These are phyloP conservation scores for Rhamphomyia laevipes DNA, from an alignment of 2,888 invertebrate species.

Conservation along the genomic window DNA sequence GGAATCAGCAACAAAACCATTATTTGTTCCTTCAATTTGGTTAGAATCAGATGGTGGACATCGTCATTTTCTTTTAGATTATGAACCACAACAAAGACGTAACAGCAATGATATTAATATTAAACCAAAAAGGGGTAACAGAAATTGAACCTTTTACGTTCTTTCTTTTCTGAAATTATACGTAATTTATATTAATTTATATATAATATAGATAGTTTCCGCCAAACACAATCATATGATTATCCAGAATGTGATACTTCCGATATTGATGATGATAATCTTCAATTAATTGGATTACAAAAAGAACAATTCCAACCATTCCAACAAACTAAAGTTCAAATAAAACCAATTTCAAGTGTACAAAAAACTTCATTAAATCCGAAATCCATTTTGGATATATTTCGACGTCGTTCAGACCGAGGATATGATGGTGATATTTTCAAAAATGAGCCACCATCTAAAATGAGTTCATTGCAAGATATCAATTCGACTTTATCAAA, in stretches of 20 bases:
- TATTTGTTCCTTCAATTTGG: conserved; percentile 56
- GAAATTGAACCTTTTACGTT: no score
- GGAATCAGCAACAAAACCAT: conserved; percentile 50
- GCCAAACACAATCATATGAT: no score
- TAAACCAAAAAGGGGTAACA: no score
- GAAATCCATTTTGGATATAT: no score
- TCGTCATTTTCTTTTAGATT: conserved; percentile 32
- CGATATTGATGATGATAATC: not conserved
- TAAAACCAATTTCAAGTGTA: no score
- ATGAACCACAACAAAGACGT: conserved; percentile 25
- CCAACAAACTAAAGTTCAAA: no score
- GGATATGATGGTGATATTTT: conserved; percentile 12
- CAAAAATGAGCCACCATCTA: conserved; percentile 19
- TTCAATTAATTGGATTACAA: not conserved
- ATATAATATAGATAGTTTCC: no score
- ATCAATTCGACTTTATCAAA: conserved; percentile 13
- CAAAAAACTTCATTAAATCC: no score
- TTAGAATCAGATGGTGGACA: conserved; percentile 42
- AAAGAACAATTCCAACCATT: not conserved
- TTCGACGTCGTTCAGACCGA: no score
- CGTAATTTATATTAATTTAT: no score
- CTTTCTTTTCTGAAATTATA: no score
- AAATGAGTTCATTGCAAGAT: conserved; percentile 29
- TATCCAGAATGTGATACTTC: not conserved
- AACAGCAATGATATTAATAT: no score